Conservation (phyloP, 2,113 vertebrate genomes). For the Azemiops feae region DNA sequence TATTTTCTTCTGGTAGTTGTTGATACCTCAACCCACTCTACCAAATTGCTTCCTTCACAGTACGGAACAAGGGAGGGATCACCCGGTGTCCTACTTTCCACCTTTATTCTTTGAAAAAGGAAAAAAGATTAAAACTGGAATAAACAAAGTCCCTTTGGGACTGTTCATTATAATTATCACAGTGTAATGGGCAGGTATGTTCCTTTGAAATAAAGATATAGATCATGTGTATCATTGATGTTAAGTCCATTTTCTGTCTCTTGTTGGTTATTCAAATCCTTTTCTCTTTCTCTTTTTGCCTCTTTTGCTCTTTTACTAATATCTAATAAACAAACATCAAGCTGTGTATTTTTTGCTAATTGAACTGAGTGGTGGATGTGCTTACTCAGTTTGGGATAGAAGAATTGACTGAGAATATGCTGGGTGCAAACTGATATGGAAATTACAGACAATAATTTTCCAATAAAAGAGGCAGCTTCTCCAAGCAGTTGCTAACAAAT, state of each 20-base stretch:
- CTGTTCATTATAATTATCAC: not conserved
- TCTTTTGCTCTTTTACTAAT: not conserved
- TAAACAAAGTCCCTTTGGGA: not conserved
- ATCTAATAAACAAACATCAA: not conserved
- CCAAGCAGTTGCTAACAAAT: not conserved
- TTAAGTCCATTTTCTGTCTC: not conserved
- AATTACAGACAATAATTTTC: not conserved
- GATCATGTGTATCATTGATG: not conserved
- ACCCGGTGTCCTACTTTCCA: not conserved
- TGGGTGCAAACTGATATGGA: not conserved
- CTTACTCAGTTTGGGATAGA: not conserved
- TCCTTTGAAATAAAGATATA: not conserved
- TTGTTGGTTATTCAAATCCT: not conserved
- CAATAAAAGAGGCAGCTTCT: not conserved
- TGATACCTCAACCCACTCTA: not conserved
- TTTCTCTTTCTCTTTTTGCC: not conserved
- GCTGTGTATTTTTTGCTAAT: not conserved
- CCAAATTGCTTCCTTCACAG: not conserved
- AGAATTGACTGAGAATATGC: not conserved
- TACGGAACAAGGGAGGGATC: not conserved
- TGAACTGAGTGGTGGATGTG: not conserved
- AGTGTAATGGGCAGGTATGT: not conserved
- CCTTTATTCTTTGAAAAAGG: not conserved
- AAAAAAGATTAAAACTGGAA: not conserved
- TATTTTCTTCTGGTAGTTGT: not conserved